Percentiles rank a stretch among this genome's conserved stretches.
Conservation (phyloP, 2,888 invertebrate genomes). For the Platycnemis pennipes region DNA sequence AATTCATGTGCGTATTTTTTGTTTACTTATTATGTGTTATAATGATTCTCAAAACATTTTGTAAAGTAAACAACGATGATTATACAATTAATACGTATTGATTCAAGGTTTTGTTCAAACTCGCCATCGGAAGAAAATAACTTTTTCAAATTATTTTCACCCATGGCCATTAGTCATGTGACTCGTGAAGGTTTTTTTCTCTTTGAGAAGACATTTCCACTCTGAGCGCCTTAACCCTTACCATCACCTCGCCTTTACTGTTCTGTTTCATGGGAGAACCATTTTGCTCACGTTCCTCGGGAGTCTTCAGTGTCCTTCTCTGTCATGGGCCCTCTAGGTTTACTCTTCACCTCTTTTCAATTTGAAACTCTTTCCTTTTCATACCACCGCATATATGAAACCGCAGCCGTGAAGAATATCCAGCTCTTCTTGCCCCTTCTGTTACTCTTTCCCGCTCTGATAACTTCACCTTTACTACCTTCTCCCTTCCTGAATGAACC, state of each 20-base stretch:
- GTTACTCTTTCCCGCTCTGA: neutral
- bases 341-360: conserved; percentile 42
- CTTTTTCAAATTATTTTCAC: neutral
- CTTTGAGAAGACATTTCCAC: neutral
- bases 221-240: neutral
- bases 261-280: neutral
- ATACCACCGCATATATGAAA: conserved; percentile 18
- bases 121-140: neutral
- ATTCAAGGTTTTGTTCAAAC: neutral
- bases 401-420: neutral
- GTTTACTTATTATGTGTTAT: too few species aligned
- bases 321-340: neutral
- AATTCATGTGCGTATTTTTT: too few species aligned
- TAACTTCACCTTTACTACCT: neutral
- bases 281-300: neutral
- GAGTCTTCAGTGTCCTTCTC: neutral
- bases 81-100: neutral
- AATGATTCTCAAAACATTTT: neutral
- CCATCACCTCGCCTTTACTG: neutral
- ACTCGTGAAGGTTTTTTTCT: neutral
- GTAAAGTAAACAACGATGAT: neutral
- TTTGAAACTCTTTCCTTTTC: conserved; percentile 1
- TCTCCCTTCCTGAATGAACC: neutral
- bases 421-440: neutral
- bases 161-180: neutral